Base-by-base conservation (phyloP, 2,888 invertebrate species). In the Pycnomerus fuliginosus region DNA sequence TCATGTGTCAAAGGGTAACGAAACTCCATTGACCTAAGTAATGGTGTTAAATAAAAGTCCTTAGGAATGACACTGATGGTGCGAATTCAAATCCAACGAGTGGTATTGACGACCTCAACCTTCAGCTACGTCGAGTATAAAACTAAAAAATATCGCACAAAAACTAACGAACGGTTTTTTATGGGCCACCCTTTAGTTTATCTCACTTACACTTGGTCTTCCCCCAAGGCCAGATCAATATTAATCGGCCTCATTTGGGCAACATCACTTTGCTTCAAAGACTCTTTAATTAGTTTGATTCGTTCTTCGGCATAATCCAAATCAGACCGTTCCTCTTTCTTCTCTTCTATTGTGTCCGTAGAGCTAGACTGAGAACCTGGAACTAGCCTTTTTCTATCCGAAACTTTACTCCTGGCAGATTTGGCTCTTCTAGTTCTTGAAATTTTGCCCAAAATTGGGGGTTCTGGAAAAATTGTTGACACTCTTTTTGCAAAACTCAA, bases 391-490 rank as follows among this genome's bases (percentile, higher is more conserved):
- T 58, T 52, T 48, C 68, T 70, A 50, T 72, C 71, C 1, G 62
- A 61, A 13, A 51, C 53, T 52, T 61, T 67, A 12, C 8, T 20
- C n/a, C n/a, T n/a, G n/a, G n/a, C n/a, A 4, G 64, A 62, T 53
- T 63, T 69, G 8, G 59, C 67, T n/a, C 85, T 71, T 5, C 82
- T 75, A 2, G 81, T 80, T 31, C 85, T 73, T 0, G 84, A 83
- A 0, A 84, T 75, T 38, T 83, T 79, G 0, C 85, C 85, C 47
- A 85, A 67, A 22, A 84, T 69, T n/a, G 83, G 82, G 0, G 77
- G 76, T 41, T 82, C 83, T 78, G 64, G 52, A 55, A 56, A 14
- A 50, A 44, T 13, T 31, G 8, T 11, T 17, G 14, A 28, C n/a
- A 30, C 7, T 17, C 10, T 17, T 32, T 13, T 32, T 4, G 7